Conservation (phyloP, 2,113 vertebrate species). For the Mastomys natalensis region DNA sequence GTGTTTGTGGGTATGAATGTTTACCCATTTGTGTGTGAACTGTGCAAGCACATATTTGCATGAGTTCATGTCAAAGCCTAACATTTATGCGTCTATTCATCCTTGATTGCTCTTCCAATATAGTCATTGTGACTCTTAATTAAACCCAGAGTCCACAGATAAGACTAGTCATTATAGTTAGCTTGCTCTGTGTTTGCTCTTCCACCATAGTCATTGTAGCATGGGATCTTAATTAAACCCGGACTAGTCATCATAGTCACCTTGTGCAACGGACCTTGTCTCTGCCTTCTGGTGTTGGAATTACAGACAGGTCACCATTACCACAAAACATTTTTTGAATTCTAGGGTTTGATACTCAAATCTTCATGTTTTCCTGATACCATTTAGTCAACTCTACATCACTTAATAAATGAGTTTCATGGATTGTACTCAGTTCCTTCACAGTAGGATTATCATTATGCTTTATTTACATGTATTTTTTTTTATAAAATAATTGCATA, state of each 20-base stretch:
- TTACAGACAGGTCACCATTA: neutral
- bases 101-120: too few species aligned
- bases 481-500: neutral
- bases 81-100: neutral
- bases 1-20: neutral
- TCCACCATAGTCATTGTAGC: neutral
- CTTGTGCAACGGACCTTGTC: neutral
- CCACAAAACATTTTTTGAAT: neutral
- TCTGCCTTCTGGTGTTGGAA: too few species aligned
- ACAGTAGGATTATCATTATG: neutral
- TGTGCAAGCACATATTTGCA: neutral
- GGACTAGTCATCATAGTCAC: neutral
- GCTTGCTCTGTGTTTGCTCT: neutral
- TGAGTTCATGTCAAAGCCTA: neutral
- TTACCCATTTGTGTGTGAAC: neutral
- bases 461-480: neutral
- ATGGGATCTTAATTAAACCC: neutral
- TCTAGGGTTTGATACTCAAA: neutral
- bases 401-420: neutral
- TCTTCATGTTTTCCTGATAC: neutral
- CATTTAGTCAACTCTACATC: neutral
- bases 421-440: neutral
- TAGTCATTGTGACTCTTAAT: neutral
- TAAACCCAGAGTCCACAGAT: neutral
- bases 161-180: neutral